A percentile compares a stretch with the other conserved stretches of the same genome.
Evolutionary conservation across 2,797 vertebrate species (phyloP).

Genomic region (Fringilla coelebs): DNA sequence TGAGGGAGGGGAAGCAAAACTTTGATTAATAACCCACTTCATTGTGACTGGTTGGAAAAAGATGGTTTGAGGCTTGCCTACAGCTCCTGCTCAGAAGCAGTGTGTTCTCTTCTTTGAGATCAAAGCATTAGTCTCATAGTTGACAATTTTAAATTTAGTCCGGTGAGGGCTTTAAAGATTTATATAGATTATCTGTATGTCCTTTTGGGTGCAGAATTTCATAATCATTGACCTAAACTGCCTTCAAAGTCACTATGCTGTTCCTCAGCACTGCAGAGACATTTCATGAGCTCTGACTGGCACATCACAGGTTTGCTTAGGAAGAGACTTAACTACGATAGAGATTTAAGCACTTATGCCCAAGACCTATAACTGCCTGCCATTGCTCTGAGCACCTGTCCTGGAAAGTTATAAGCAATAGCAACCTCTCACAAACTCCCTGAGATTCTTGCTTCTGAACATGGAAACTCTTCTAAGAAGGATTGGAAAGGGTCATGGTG

Average conservation of each 20-base stretch:
- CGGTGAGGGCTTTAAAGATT: background rate
- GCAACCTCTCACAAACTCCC: background rate
- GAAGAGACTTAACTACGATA: background rate
- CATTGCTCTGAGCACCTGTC: background rate
- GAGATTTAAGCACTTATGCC: background rate
- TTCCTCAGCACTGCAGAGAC: background rate
- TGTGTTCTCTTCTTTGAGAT: background rate
- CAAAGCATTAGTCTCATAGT: background rate
- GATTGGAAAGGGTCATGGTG: background rate
- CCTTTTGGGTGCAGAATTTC: background rate
- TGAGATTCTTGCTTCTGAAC: background rate
- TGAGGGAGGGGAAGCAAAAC: background rate
- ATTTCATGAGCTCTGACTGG: background rate
- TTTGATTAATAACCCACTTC: background rate
- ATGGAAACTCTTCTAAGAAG: background rate
- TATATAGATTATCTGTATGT: background rate
- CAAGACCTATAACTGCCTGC: background rate
- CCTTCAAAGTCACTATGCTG: background rate
- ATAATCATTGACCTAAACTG: background rate
- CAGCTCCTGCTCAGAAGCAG: background rate
- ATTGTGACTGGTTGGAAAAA: background rate
- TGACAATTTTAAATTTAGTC: background rate
- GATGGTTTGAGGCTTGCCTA: background rate
- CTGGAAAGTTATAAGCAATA: background rate
- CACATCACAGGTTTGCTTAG: background rate